phyloP scores from a whole-genome alignment of 1,140 invertebrate species.

The fruit fly (Drosophila melanogaster) region Release_6_plus_ISO1_MT NT_033779.5:1074001-1074500 shows the following conservation, averaged over 20 bases:
- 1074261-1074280: conserved; percentile 36
- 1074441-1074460: conserved; percentile 21
- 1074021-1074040: conserved; percentile 4
- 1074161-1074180: conserved; percentile 9
- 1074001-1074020: conserved; percentile 36
- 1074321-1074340: neutral
- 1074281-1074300: conserved; percentile 18
- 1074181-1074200: conserved; percentile 42
- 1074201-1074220: conserved; percentile 43
- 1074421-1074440: conserved; percentile 36
- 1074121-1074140: conserved; percentile 41
- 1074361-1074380: conserved; percentile 1
- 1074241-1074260: conserved; percentile 28
- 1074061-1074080: conserved; percentile 1
- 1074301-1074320: conserved; percentile 17
- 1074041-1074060: neutral
- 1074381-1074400: conserved; percentile 14
- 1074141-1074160: conserved; percentile 36
- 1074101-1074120: conserved; percentile 24
- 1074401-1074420: conserved; percentile 64
- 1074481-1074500: conserved; percentile 47
- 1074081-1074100: conserved; percentile 18
- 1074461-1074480: conserved; percentile 65
- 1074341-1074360: conserved; percentile 20
- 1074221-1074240: conserved; percentile 24